A percentile compares a stretch with the other conserved stretches of the same genome.
Conservation (phyloP, 2,797 vertebrate species). For the Lepidocolaptes lacrymiger region DNA sequence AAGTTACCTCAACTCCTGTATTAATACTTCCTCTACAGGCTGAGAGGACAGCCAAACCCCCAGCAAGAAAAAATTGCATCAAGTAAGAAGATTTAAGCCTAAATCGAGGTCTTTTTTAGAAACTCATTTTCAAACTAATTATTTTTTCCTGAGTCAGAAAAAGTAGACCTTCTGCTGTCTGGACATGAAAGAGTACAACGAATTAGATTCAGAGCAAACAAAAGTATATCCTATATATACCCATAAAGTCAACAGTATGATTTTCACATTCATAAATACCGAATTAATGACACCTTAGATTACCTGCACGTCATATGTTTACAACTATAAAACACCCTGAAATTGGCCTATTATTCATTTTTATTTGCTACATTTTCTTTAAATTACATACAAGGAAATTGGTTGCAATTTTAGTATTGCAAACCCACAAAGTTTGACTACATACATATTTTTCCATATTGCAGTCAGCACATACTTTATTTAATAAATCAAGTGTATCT, state of each 20-base stretch:
- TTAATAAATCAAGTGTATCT: slow-evolving; percentile 62
- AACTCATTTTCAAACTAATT: not conserved
- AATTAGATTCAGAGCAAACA: not conserved
- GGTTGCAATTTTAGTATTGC: slow-evolving; percentile 47
- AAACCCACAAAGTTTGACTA: slow-evolving; percentile 13
- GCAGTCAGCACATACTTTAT: slow-evolving; percentile 11
- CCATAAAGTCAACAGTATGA: not conserved
- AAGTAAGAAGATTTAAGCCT: not conserved
- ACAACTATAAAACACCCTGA: slow-evolving; percentile 15
- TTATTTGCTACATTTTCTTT: slow-evolving; percentile 56
- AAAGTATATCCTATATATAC: not conserved
- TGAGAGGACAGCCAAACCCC: not conserved
- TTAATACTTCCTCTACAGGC: not conserved
- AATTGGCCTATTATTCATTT: slow-evolving; percentile 50
- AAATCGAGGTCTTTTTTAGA: not conserved
- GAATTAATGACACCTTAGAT: slow-evolving; percentile 36
- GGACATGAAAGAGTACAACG: not conserved
- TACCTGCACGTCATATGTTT: slow-evolving; percentile 36
- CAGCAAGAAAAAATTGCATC: not conserved
- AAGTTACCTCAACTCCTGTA: not conserved
- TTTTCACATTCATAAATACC: slow-evolving; percentile 31
- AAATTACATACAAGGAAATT: slow-evolving; percentile 49
- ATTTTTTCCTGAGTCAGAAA: slow-evolving; percentile 8
- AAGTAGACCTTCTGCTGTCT: not conserved
- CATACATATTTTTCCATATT: slow-evolving; percentile 14